Evolutionary conservation across 2,113 vertebrate species (phyloP).

Genomic region (Hippocampus comes): DNA sequence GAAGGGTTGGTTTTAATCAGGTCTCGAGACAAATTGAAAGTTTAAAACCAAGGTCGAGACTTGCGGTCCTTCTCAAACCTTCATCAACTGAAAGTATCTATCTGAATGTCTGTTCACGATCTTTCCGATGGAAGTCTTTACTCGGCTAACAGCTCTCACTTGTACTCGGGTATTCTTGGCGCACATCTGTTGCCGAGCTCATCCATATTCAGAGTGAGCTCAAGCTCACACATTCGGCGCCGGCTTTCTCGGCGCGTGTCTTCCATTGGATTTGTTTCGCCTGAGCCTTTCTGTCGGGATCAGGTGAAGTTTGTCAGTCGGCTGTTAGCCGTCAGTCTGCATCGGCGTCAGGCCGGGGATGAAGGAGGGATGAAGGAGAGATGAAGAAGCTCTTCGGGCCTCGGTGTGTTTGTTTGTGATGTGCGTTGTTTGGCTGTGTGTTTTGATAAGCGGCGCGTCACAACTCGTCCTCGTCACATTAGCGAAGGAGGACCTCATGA

Average conservation of each 20-base stretch:
- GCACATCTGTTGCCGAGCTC: neutral
- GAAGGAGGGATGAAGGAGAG: neutral
- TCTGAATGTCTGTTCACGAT: neutral
- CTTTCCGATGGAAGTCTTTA: neutral
- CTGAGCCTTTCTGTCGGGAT: neutral
- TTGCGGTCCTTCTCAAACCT: neutral
- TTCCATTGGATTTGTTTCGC: neutral
- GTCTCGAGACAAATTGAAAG: too few relatives aligned
- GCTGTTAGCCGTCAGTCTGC: constrained; percentile 18
- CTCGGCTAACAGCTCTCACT: neutral
- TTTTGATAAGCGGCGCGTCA: constrained; percentile 65
- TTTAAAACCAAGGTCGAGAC: too few relatives aligned
- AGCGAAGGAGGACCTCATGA: constrained; percentile 57
- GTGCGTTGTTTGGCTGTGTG: constrained; percentile 48
- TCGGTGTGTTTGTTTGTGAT: constrained; percentile 59
- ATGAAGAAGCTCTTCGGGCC: constrained; percentile 32
- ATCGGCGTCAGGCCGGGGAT: constrained; percentile 30
- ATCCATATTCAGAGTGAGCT: neutral
- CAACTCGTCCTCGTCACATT: constrained; percentile 61
- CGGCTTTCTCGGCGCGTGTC: neutral
- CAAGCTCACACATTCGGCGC: neutral
- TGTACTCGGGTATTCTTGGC: too few relatives aligned
- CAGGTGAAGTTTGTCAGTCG: constrained; percentile 12
- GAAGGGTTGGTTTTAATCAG: too few relatives aligned
- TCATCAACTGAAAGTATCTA: neutral